phyloP scores from a whole-genome alignment of 2,797 vertebrate genomes.

The Holocentrus rufus region DNA sequence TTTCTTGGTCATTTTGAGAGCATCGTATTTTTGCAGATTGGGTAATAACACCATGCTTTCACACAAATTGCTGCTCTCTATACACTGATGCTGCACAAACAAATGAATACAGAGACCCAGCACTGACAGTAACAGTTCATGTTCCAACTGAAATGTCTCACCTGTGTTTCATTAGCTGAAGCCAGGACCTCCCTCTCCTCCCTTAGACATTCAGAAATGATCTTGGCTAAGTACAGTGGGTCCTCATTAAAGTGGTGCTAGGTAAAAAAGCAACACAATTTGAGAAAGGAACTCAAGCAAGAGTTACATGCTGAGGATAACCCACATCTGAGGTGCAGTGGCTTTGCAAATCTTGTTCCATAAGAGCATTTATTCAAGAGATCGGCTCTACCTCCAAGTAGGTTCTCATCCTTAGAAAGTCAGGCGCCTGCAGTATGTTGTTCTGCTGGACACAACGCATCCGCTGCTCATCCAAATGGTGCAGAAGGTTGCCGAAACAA shows the following conservation, averaged over 20 bases:
- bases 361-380: not conserved
- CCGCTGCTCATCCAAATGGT: slow-evolving; percentile 39
- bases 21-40: not conserved
- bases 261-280: not conserved
- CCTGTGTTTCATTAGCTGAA: slow-evolving; percentile 30
- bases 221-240: slow-evolving; percentile 42
- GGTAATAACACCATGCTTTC: not conserved
- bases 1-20: not conserved
- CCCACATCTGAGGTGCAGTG: too few relatives aligned
- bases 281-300: too few relatives aligned
- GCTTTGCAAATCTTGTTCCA: not conserved
- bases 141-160: slow-evolving; percentile 12
- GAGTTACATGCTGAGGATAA: too few relatives aligned
- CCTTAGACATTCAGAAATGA: slow-evolving; percentile 60
- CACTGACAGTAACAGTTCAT: too few relatives aligned
- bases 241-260: slow-evolving; percentile 49
- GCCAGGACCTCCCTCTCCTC: slow-evolving; percentile 63
- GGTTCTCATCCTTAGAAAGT: slow-evolving; percentile 46
- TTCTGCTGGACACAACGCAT: slow-evolving; percentile 28
- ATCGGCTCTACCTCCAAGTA: slow-evolving; percentile 50
- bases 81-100: slow-evolving; percentile 58
- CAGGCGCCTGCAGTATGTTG: slow-evolving; percentile 56
- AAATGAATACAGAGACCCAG: not conserved
- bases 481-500: slow-evolving; percentile 41
- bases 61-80: slow-evolving; percentile 84